A percentile compares a stretch with the other conserved stretches of the same genome.
These are phyloP conservation scores for Netelia inedita DNA, from an alignment of 2,888 invertebrate genomes.

Conservation along the genomic window DNA sequence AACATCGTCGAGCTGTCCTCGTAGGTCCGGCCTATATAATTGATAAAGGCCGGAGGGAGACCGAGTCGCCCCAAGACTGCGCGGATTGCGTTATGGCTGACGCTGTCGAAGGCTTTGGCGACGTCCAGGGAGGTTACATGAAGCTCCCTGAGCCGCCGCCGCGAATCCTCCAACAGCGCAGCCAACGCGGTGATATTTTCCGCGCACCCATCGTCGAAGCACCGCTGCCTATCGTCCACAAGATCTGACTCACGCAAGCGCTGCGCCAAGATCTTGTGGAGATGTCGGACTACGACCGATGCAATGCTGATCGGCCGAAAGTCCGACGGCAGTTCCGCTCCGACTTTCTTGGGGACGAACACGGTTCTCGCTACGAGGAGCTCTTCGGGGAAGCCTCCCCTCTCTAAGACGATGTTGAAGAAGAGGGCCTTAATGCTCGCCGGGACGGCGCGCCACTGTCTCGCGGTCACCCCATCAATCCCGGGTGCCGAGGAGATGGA, in stretches of 20 bases:
- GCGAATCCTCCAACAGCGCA: constrained; percentile 68
- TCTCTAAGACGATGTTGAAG: constrained; percentile 30
- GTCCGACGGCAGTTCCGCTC: constrained; percentile 51
- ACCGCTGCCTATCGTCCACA: constrained; percentile 69
- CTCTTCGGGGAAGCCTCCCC: constrained; percentile 47
- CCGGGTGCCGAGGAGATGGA: constrained; percentile 12
- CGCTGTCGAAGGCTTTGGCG: constrained; percentile 84
- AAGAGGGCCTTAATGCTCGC: constrained; percentile 38
- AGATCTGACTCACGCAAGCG: constrained; percentile 41
- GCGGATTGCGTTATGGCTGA: constrained; percentile 77
- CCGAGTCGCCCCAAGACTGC: constrained; percentile 78
- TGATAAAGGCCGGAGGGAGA: constrained; percentile 72
- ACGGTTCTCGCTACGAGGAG: constrained; percentile 43
- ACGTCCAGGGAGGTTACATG: constrained; percentile 84
- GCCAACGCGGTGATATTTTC: constrained; percentile 70
- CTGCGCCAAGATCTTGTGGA: constrained; percentile 62
- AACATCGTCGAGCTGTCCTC: constrained; percentile 24
- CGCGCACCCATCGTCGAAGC: constrained; percentile 71
- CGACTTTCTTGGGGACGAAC: constrained; percentile 48
- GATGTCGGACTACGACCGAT: constrained; percentile 58
- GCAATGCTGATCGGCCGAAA: constrained; percentile 66
- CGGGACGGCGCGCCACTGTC: constrained; percentile 39
- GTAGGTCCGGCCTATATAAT: constrained; percentile 14
- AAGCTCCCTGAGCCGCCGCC: constrained; percentile 75
- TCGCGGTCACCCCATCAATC: constrained; percentile 6